Base-by-base conservation (phyloP, 2,113 vertebrate genomes). In the Sylvilagus bachmani region DNA sequence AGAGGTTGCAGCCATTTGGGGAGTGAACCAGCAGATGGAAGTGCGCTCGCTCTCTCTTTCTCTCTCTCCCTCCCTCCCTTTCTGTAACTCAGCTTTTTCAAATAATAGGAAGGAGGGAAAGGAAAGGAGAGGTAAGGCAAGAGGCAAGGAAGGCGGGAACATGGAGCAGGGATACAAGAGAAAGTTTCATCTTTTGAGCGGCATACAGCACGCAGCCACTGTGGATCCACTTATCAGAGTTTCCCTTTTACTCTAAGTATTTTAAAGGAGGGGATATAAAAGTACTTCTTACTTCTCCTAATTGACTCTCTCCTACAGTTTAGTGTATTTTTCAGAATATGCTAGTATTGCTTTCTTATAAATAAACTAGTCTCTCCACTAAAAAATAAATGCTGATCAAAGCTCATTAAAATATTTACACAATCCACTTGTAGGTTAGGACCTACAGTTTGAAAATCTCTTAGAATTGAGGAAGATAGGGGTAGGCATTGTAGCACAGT, bases 321-420 rank as follows among this genome's bases (percentile, higher is more conserved):
- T 66, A 66, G 31, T 85, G 22, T 62, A 70, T 69, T 86, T 78
- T 96, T 62, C 10, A 83, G 64, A 69, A 36, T 77, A 78, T 58
- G 31, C 51, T 94, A 88, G 49, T 70, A 77, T 27, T 84, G 31
- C n/a, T 86, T 93, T 82, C 62, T 82, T 87, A 75, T 61, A 86
- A 70, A 67, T 80, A 92, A 91, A 25, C 33, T 36, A 70, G 33
- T 73, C 12, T 66, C 33, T 74, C 61, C 31, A 31, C 67, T 79
- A 83, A 83, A 31, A 82, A 85, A 86, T 44, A 78, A 38, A 90
- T 31, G 13, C 66, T 84, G 33, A 78, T 55, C n/a, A 67, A 79
- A 24, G 61, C 29, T 86, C 27, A 66, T 61, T 55, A 94, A 87
- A 78, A 71, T 83, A 87, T 71, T 88, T 70, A 91, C 14, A 83